Conservation (phyloP, 2,113 vertebrate genomes). For the Isichthys henryi region DNA sequence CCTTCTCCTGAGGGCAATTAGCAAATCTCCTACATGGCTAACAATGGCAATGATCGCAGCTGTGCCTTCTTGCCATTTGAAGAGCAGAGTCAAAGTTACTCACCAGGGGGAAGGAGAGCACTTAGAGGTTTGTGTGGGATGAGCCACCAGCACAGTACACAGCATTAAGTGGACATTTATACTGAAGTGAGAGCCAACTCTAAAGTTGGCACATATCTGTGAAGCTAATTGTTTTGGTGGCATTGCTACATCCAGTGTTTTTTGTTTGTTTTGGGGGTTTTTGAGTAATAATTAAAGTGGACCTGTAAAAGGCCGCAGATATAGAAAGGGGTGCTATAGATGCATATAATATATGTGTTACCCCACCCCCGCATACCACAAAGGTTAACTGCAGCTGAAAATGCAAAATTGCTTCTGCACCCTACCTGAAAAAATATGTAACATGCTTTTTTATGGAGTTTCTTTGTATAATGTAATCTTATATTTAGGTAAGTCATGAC, state of each 20-base stretch:
- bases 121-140: background rate
- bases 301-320: background rate
- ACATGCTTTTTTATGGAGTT: background rate
- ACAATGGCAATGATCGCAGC: background rate
- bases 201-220: background rate
- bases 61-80: background rate
- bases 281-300: background rate
- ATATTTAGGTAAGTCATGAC: background rate
- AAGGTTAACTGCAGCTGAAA: background rate
- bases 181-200: background rate
- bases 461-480: background rate
- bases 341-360: background rate
- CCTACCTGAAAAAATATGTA: background rate
- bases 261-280: background rate
- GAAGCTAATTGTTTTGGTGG: background rate
- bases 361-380: background rate
- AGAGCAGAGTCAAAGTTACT: constrained; percentile 6
- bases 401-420: background rate
- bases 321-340: background rate
- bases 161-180: background rate
- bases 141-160: background rate
- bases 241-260: background rate
- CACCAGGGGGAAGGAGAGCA: background rate
- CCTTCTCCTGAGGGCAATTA: background rate
- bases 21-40: background rate